These are phyloP conservation scores for Stramonita haemastoma DNA, from an alignment of 2,888 invertebrate genomes.

Conservation along the genomic window DNA sequence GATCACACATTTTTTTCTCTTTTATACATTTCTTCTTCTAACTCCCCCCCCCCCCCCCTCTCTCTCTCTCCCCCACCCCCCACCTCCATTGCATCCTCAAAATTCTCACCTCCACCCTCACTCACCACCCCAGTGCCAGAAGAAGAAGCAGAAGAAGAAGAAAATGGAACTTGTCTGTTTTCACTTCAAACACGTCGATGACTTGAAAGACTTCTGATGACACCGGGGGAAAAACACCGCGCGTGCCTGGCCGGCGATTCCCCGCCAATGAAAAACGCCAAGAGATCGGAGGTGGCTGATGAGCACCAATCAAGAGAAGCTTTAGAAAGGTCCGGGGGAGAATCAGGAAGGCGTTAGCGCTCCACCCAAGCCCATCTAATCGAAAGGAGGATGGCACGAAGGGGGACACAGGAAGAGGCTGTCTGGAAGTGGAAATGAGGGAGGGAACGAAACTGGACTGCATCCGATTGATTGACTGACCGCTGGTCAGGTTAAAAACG, in stretches of 20 bases:
- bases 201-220: conserved; percentile 38
- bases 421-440: conserved; percentile 32
- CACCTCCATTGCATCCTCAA: background rate
- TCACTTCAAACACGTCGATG: conserved; percentile 27
- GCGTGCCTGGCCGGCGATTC: conserved; percentile 28
- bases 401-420: conserved; percentile 26
- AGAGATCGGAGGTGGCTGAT: conserved; percentile 38
- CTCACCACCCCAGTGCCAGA: background rate
- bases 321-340: conserved; percentile 21
- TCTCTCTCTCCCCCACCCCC: background rate
- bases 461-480: background rate
- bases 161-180: conserved; percentile 31
- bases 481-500: conserved; percentile 6
- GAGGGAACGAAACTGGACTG: background rate
- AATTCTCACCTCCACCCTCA: background rate
- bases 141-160: background rate
- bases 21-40: background rate
- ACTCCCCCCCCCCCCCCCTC: background rate
- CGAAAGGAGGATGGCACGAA: background rate
- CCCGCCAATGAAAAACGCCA: conserved; percentile 31
- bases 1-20: no score
- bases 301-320: conserved; percentile 35
- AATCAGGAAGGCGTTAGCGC: background rate
- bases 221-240: conserved; percentile 30
- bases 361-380: conserved; percentile 29